Base-by-base conservation (phyloP, 2,797 vertebrate genomes). In the Meriones psammophilus region DNA sequence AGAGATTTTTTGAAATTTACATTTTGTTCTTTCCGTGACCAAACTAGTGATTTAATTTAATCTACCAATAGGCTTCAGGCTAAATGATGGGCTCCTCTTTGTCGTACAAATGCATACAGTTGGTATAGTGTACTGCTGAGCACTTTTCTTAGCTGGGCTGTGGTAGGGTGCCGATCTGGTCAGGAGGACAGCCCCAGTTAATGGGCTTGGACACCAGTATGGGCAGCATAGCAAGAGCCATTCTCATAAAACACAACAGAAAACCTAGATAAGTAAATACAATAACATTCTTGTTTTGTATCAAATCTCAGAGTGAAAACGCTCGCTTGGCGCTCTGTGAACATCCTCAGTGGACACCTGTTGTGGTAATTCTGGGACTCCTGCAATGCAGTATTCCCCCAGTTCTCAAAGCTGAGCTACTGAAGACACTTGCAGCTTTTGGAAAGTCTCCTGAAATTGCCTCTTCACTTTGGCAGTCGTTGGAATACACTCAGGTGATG, bases 391-490 rank as follows among this genome's bases (percentile, higher is more conserved):
- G 99, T 39, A 99, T 99, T 83, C 99, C 99, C 74, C 99, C 99
- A 0, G 30, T 99, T 93, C 98, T 99, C 86, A 99, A 99, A 98
- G 99, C 99, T 0, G 99, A 99, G 91, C 94, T 99, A 0, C 98
- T 99, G 89, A 99, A 98, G 95, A 99, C 99, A 22, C 98, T 99
- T 81, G 99, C 99, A 56, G 99, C 99, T n/a, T 99, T 99, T 94
- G 99, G 99, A 94, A 99, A 99, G 98, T 99, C 99, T n/a, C 99
- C 99, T 6, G 99, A 99, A 98, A 99, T 99, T 30, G 99, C 99
- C 50, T 99, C 99, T 95, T 99, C 99, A 0, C 99, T 99, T 76
- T 99, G 99, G 99, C 99, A 99, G 91, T 99, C 99, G 0, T 97
- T 99, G 98, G 99, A 99, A 95, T 99, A 99, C 91, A 99, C 99